Base-by-base conservation (phyloP, 1,140 invertebrate species). In the Zaprionus ornatus region DNA sequence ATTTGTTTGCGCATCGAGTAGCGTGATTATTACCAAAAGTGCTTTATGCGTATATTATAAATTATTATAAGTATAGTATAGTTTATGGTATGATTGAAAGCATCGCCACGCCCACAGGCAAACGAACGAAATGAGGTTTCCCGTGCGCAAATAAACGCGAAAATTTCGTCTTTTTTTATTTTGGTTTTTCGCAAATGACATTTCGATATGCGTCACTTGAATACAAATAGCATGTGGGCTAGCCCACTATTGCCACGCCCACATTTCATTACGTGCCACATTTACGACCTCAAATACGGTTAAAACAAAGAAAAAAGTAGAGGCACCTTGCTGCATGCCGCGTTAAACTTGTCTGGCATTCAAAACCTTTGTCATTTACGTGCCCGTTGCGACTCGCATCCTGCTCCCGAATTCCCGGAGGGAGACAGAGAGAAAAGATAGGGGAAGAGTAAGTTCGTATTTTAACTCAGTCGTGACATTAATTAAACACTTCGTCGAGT, bases 191-290 rank as follows among this genome's bases (percentile, higher is more conserved):
- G 15, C 40, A 25, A 69, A 61, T 54, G 27, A 70, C 50, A 71
- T 71, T 45, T 71, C 50, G 29, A 45, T 64, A 64, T 80, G 73
- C 69, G 69, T 74, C 82, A 81, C 81, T 85, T 71, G 81, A 78
- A 84, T 84, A 82, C 78, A 86, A 84, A 85, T 81, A 57, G 15
- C 78, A 81, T 65, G 56, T 63, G 59, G 15, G 29, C 15, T 40
- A n/a, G 23, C 23, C 9, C 35, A 15, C 48, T 29, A 50, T 57
- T 23, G 45, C 54, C 59, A 50, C 45, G 32, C 48, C 75, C 74
- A 68, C 55, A 60, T 66, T 17, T 57, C 23, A 27, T 27, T 42
- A 50, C 55, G 66, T 50, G 69, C 37, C 69, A 72, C 62, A 21
- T 72, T 72, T 66, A 37, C 50, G 29, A n/a, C 19, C 13, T 10